These are phyloP conservation scores for Noctilio leporinus DNA, from an alignment of 2,113 vertebrate species.

Conservation along the genomic window DNA sequence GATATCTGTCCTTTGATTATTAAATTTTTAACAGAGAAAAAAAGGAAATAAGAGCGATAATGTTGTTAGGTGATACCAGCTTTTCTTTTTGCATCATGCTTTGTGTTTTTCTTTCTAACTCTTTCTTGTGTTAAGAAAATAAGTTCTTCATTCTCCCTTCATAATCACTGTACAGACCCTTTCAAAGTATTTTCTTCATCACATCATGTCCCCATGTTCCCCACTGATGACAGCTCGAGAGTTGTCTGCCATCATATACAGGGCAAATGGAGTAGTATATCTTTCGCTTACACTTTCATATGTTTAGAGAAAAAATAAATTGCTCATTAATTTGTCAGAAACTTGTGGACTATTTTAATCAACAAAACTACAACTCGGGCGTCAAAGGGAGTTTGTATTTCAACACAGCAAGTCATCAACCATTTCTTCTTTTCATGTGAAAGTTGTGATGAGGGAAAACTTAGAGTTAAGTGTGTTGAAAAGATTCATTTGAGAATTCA, in stretches of 20 bases:
- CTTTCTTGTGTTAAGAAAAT: background rate
- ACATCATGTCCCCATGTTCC: background rate
- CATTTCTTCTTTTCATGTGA: background rate
- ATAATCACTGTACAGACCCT: background rate
- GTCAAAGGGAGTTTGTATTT: slow-evolving; percentile 36
- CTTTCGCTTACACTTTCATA: slow-evolving; percentile 12
- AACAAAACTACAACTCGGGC: slow-evolving; percentile 1
- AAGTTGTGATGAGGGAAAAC: background rate
- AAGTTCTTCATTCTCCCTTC: background rate
- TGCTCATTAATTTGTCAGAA: slow-evolving; percentile 32
- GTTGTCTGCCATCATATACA: slow-evolving; percentile 30
- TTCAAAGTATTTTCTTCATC: background rate
- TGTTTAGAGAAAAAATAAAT: slow-evolving; percentile 54
- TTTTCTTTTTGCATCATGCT: background rate
- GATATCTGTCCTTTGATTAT: background rate
- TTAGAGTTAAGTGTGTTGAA: background rate
- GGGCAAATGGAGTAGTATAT: background rate
- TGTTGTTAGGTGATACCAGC: background rate
- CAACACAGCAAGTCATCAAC: slow-evolving; percentile 19
- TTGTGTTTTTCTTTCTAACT: background rate
- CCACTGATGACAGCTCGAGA: background rate
- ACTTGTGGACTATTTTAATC: slow-evolving; percentile 10
- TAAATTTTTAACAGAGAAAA: background rate
- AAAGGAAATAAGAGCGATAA: background rate
- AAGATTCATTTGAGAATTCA: slow-evolving; percentile 10